phyloP scores from a whole-genome alignment of 2,113 vertebrate species.

The Triplophysa siluroides region DNA sequence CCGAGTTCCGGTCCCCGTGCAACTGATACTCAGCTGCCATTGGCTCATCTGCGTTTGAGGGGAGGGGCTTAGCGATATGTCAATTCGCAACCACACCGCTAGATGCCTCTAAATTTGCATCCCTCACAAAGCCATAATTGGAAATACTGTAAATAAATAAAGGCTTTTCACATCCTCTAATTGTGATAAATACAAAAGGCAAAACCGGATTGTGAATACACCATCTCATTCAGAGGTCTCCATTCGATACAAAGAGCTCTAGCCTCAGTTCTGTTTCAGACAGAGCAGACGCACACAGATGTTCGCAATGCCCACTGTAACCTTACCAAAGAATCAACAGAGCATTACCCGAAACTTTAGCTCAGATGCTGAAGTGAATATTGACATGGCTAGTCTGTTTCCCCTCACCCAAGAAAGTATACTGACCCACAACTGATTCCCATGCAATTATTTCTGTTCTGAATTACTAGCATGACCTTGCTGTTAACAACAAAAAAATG shows the following conservation, averaged over 20 bases:
- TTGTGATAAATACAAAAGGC: neutral
- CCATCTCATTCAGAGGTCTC: slow-evolving; percentile 17
- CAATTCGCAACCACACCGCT: too few relatives aligned
- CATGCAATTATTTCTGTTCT: neutral
- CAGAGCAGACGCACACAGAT: slow-evolving; percentile 8
- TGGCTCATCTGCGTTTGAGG: too few relatives aligned
- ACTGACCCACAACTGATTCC: neutral
- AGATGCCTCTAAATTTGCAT: too few relatives aligned
- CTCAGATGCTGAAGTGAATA: neutral
- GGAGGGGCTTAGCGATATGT: too few relatives aligned
- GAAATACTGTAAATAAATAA: neutral
- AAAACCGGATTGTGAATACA: slow-evolving; percentile 15
- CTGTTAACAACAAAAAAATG: too few relatives aligned
- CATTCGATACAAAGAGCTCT: slow-evolving; percentile 17
- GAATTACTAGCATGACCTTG: too few relatives aligned
- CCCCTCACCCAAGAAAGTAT: neutral
- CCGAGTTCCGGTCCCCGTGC: too few relatives aligned
- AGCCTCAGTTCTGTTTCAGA: slow-evolving; percentile 19
- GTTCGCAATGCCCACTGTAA: neutral
- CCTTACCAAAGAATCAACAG: neutral
- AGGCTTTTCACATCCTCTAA: neutral
- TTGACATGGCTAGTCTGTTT: neutral
- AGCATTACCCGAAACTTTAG: slow-evolving; percentile 6
- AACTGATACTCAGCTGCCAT: too few relatives aligned
- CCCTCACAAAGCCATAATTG: too few relatives aligned